These are phyloP conservation scores for Cephus cinctus DNA, from an alignment of 1,140 invertebrate genomes.

Conservation along the genomic window DNA sequence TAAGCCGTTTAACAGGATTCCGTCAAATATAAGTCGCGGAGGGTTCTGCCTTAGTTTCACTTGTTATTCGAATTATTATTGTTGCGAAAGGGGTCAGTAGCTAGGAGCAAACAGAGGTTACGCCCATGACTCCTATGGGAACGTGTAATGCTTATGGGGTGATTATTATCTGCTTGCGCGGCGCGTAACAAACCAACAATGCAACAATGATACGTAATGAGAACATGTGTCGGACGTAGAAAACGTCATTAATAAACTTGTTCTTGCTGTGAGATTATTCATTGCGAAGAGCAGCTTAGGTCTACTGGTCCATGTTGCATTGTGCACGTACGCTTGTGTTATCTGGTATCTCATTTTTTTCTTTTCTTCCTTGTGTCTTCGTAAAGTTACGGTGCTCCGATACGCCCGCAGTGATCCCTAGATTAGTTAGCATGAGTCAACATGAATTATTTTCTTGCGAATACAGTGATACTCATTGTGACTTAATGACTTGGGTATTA, in stretches of 20 bases:
- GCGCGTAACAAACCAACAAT: constrained; percentile 1
- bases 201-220: constrained; percentile 53
- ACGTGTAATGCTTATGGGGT: not conserved
- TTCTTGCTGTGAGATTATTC: not conserved
- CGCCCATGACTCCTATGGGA: not conserved
- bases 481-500: too few relatives aligned
- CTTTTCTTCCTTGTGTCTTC: too few relatives aligned
- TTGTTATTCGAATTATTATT: too few relatives aligned
- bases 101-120: constrained; percentile 4
- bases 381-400: too few relatives aligned
- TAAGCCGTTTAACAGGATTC: too few relatives aligned
- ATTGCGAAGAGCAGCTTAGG: too few relatives aligned
- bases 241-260: constrained; percentile 37
- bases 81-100: constrained; percentile 2
- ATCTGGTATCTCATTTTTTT: too few relatives aligned
- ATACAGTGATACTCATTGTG: too few relatives aligned
- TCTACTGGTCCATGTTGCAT: too few relatives aligned
- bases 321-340: too few relatives aligned
- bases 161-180: not conserved
- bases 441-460: constrained; percentile 39
- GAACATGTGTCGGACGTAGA: constrained; percentile 43
- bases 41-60: too few relatives aligned
- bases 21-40: too few relatives aligned
- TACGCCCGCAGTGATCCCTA: constrained; percentile 14
- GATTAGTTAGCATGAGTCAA: constrained; percentile 30